Evolutionary conservation across 2,797 vertebrate genomes (phyloP), one percentile per base, ranked within the genome.

Genomic region (Sarcoramphus papa): DNA sequence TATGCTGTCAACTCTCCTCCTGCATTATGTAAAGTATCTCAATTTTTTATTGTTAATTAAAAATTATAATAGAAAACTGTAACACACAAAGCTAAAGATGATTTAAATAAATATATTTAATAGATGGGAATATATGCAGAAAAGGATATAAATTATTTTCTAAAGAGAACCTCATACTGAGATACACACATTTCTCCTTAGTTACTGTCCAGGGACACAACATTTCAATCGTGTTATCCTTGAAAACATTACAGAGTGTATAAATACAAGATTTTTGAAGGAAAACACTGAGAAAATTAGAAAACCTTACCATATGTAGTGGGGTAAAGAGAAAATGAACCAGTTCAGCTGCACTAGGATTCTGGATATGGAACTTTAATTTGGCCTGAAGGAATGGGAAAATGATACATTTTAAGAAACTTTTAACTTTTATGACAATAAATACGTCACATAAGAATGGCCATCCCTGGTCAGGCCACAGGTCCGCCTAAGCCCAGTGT

Each of bases 271-370:
- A 65, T 21, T n/a, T 92, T 33, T 83, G 65, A 85, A 70, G 41
- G 15, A 27, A 93, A 87, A 67, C 7, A 17, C 47, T 57, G 18
- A 35, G 63, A 54, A 82, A 73, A 67, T 10, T 40, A 48, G 47
- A 72, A 95, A 96, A 75, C 11, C 98, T 97, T 95, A 99, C 99
- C 99, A 99, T 99, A 84, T 98, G 98, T 73, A 99, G 98, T 2
- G 99, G 99, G 5, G 98, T 98, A 92, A 99, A 99, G 28, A 99
- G 98, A 98, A 99, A 99, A 95, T 99, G 99, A n/a, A 99, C 98
- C 97, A 99, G 97, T 50, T 99, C 99, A 25, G 97, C 85, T 33
- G 99, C 98, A 56, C 99, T 99, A 0, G 99, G 99, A 96, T 99
- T 99, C 98, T 99, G 99, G 95, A 99, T 99, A 82, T 99, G 99